Conservation (phyloP, 2,888 invertebrate species). For the Lasius fuliginosus region DNA sequence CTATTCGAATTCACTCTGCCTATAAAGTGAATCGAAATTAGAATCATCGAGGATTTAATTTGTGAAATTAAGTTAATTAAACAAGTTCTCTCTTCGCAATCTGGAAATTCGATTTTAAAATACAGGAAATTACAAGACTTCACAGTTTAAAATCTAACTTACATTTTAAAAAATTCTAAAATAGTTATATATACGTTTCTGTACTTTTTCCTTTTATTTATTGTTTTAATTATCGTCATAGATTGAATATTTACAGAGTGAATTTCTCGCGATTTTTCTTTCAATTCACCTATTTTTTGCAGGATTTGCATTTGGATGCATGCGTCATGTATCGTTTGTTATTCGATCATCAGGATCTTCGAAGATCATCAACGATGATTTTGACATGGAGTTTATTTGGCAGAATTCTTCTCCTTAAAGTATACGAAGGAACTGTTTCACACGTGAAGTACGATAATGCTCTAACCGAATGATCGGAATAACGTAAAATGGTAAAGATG, state of each 20-base stretch:
- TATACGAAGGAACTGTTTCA: not conserved
- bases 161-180: not conserved
- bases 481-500: not conserved
- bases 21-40: constrained; percentile 8
- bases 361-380: constrained; percentile 3
- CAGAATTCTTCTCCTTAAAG: constrained; percentile 13
- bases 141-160: not conserved
- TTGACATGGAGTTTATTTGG: constrained; percentile 18
- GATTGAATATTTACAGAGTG: not conserved
- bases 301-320: not conserved
- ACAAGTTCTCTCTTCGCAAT: not conserved
- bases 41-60: not conserved
- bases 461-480: not conserved
- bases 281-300: not conserved
- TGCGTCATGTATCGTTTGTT: constrained; percentile 25
- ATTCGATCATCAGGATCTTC: constrained; percentile 29
- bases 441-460: not conserved
- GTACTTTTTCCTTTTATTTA: not conserved
- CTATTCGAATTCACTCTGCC: constrained; percentile 7
- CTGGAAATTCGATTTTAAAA: not conserved
- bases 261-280: not conserved
- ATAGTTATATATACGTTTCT: not conserved
- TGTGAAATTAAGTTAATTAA: not conserved
- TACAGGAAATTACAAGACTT: not conserved
- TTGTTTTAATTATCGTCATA: constrained; percentile 8